Conservation (phyloP, 1,140 invertebrate species). For the Drosophila sp. region DNA sequence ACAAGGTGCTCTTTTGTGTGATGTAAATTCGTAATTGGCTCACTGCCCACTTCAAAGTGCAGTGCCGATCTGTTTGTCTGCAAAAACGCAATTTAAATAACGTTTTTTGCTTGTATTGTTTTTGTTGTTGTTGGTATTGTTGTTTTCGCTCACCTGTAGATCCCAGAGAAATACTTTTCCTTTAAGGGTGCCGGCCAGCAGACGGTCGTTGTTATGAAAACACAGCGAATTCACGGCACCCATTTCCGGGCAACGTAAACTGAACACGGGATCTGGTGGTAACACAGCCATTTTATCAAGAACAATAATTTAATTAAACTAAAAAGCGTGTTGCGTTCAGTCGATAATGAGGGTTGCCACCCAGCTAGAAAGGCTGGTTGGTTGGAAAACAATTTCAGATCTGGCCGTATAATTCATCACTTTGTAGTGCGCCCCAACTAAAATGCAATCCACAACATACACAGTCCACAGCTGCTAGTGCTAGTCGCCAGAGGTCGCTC, state of each 20-base stretch:
- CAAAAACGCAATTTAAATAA: constrained; percentile 4
- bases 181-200: constrained; percentile 88
- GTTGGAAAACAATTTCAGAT: no score
- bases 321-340: constrained; percentile 22
- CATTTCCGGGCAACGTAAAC: constrained; percentile 88
- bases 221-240: constrained; percentile 88
- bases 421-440: no score
- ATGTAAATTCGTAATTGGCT: constrained; percentile 73
- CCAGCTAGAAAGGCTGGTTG: no score
- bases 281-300: constrained; percentile 85
- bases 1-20: constrained; percentile 85
- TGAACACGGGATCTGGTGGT: constrained; percentile 88
- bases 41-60: constrained; percentile 74
- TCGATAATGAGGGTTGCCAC: constrained; percentile 22
- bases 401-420: no score
- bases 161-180: constrained; percentile 90
- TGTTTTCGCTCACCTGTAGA: constrained; percentile 86
- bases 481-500: constrained; percentile 18
- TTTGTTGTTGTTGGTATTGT: constrained; percentile 20
- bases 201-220: constrained; percentile 87
- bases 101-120: neutral
- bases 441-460: neutral
- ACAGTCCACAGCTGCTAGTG: neutral
- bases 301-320: constrained; percentile 23
- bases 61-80: constrained; percentile 79